Conservation (phyloP, 2,888 invertebrate genomes). For the Furcula furcula region DNA sequence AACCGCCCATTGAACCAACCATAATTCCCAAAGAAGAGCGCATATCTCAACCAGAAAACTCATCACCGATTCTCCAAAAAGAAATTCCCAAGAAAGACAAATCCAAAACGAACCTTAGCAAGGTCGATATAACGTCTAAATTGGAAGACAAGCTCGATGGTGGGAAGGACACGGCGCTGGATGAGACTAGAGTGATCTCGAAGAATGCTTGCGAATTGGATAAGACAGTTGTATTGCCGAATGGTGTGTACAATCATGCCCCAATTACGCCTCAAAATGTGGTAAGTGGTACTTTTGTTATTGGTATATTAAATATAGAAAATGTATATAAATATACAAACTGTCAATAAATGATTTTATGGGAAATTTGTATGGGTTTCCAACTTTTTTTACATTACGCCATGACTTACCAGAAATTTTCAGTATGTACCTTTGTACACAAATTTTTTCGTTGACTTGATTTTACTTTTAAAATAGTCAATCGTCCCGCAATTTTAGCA, state of each 20-base stretch:
- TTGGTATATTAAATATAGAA: no score
- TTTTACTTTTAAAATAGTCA: no score
- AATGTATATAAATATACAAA: no score
- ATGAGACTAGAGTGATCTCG: conserved; percentile 41
- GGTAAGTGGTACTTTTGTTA: no score
- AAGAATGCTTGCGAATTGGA: conserved; percentile 37
- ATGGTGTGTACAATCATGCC: conserved; percentile 51
- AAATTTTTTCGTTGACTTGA: no score
- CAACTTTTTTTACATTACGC: no score
- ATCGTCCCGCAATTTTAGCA: no score
- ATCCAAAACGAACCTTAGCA: conserved; percentile 15
- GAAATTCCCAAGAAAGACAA: conserved; percentile 23
- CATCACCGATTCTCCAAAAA: conserved; percentile 49
- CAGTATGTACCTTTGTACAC: no score
- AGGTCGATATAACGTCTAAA: conserved; percentile 13
- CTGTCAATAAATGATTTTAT: no score
- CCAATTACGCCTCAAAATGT: conserved; percentile 44
- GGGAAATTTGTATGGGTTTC: no score
- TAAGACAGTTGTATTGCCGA: conserved; percentile 52
- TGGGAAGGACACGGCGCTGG: conserved; percentile 21
- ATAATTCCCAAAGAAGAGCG: conserved; percentile 46
- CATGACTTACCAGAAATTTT: no score
- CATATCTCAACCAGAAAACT: conserved; percentile 26
- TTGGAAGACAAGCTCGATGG: conserved; percentile 16
- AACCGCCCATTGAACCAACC: conserved; percentile 11